phyloP scores from a whole-genome alignment of 1,140 invertebrate species.

The silkworm (Bombyx mori) region ASM3026992v2 NC_085121.1:5227001-5227500 shows the following conservation, averaged over 20 bases:
- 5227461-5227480: conserved; percentile 10
- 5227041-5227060: conserved; percentile 24
- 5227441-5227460: too few relatives aligned
- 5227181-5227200: too few relatives aligned
- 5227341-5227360: too few relatives aligned
- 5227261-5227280: too few relatives aligned
- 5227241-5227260: too few relatives aligned
- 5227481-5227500: conserved; percentile 29
- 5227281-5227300: too few relatives aligned
- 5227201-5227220: too few relatives aligned
- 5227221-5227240: too few relatives aligned
- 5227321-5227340: too few relatives aligned
- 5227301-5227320: too few relatives aligned
- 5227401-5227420: neutral
- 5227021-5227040: conserved; percentile 30
- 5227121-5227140: neutral
- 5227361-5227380: too few relatives aligned
- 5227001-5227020: conserved; percentile 9
- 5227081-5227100: conserved; percentile 58
- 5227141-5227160: neutral
- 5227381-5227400: neutral
- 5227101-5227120: conserved; percentile 55
- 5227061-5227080: conserved; percentile 57
- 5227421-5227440: neutral
- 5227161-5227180: neutral